These are phyloP conservation scores for Xanthorhoe spadicearia DNA, from an alignment of 2,888 invertebrate species.

Conservation along the genomic window DNA sequence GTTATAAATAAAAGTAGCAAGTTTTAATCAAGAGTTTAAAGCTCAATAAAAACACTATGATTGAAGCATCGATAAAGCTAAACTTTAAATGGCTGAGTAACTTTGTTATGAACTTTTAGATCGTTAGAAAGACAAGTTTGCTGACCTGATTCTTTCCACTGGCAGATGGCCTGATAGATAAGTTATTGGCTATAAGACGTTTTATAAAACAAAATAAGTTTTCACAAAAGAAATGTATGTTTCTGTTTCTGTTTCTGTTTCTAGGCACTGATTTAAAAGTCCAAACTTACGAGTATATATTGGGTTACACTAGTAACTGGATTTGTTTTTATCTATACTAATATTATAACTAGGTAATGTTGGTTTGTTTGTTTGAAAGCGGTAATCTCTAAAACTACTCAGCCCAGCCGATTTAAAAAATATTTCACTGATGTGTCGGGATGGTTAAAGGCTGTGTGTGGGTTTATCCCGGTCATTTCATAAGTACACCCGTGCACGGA, in stretches of 20 bases:
- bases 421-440: too few species aligned
- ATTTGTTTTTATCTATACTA: too few species aligned
- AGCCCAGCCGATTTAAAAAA: too few species aligned
- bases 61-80: constrained; percentile 24
- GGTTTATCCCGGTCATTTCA: too few species aligned
- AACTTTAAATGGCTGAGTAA: constrained; percentile 31
- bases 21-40: constrained; percentile 28
- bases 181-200: constrained; percentile 1
- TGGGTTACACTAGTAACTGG: too few species aligned
- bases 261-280: neutral
- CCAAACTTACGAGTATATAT: too few species aligned
- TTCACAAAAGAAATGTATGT: neutral
- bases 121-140: constrained; percentile 23
- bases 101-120: constrained; percentile 26
- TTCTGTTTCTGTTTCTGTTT: neutral
- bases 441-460: too few species aligned
- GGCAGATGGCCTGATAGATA: constrained; percentile 11
- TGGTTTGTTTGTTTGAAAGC: too few species aligned
- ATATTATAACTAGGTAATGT: too few species aligned
- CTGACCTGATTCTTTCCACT: constrained; percentile 21
- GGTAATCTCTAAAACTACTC: too few species aligned
- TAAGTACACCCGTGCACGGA: too few species aligned
- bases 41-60: constrained; percentile 23
- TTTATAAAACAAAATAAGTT: constrained; percentile 2
- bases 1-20: neutral